These are phyloP conservation scores for Drosophila busckii DNA, from an alignment of 1,140 invertebrate genomes.

Conservation along the genomic window DNA sequence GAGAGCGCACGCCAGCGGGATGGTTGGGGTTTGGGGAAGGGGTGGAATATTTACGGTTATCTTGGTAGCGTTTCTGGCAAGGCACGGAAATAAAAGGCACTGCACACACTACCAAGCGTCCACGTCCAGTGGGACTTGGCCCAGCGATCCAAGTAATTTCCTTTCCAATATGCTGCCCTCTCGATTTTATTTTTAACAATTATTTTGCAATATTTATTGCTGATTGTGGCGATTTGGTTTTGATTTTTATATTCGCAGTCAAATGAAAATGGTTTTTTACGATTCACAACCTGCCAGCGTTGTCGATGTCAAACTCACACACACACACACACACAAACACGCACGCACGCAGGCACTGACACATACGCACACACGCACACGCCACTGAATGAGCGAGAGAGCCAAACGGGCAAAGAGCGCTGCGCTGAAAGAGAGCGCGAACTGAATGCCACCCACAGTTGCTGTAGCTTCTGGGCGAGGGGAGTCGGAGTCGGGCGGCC, in stretches of 20 bases:
- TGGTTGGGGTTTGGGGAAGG: conserved; percentile 79
- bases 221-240: neutral
- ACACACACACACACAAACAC: conserved; percentile 23
- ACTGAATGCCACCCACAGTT: conserved; percentile 30
- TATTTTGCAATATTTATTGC: neutral
- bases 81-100: conserved; percentile 31
- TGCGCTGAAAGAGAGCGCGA: conserved; percentile 48
- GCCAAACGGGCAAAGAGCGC: conserved; percentile 23
- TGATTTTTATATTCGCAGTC: conserved; percentile 32
- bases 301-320: conserved; percentile 36
- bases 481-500: too few species aligned
- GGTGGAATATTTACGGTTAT: conserved; percentile 79
- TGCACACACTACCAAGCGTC: neutral
- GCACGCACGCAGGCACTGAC: conserved; percentile 8
- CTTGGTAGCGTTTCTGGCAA: conserved; percentile 69
- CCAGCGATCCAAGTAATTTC: conserved; percentile 22
- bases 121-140: conserved; percentile 30
- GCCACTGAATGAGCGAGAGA: conserved; percentile 4
- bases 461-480: conserved; percentile 17
- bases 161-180: neutral
- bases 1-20: conserved; percentile 79
- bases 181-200: conserved; percentile 1
- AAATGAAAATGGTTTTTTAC: conserved; percentile 33
- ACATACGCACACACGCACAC: conserved; percentile 20
- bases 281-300: conserved; percentile 10